Evolutionary conservation across 1,140 invertebrate genomes (phyloP).

Genomic region (Oedothorax gibbosus): DNA sequence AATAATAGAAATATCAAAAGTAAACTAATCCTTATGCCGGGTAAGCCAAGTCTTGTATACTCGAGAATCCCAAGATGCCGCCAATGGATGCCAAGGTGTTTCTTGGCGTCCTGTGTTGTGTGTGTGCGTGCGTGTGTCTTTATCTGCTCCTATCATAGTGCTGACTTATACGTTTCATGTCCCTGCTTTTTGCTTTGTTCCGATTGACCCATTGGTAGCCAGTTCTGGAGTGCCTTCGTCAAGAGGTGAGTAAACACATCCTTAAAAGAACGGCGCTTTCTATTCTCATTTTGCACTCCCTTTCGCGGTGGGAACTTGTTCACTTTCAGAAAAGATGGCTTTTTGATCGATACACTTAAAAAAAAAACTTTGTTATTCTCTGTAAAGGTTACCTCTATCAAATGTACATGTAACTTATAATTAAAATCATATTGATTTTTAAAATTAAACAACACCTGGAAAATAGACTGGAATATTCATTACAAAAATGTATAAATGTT

Average conservation of each 20-base stretch:
- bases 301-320: slow-evolving; percentile 18
- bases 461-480: no score
- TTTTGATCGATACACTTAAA: not conserved
- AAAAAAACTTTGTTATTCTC: not conserved
- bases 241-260: slow-evolving; percentile 84
- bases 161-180: slow-evolving; percentile 61
- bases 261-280: slow-evolving; percentile 33
- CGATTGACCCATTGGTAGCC: slow-evolving; percentile 61
- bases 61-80: no score
- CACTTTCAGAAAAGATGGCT: slow-evolving; percentile 25
- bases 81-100: not conserved
- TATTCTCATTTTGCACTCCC: slow-evolving; percentile 54
- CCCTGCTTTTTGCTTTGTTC: slow-evolving; percentile 60
- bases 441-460: no score
- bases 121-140: slow-evolving; percentile 51
- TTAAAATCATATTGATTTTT: no score
- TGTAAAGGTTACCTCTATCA: not conserved
- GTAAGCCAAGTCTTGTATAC: no score
- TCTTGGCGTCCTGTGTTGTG: slow-evolving; percentile 20
- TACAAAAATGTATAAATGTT: no score
- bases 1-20: no score
- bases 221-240: slow-evolving; percentile 95
- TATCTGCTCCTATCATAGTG: slow-evolving; percentile 58
- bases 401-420: no score
- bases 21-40: no score